Evolutionary conservation across 2,113 vertebrate species (phyloP).

Genomic region (Laterallus jamaicensis): DNA sequence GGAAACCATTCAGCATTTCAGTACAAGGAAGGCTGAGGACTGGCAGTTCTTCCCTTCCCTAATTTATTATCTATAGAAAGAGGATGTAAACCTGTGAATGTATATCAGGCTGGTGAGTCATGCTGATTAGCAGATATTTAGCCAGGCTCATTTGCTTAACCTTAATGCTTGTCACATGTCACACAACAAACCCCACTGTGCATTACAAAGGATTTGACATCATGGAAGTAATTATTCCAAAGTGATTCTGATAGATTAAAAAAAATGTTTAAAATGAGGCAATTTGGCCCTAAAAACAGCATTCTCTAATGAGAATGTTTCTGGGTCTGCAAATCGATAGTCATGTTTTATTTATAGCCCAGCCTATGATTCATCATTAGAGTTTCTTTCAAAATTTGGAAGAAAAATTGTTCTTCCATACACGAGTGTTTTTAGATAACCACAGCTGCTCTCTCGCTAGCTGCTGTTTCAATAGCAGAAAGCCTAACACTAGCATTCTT

Average conservation of each 20-base stretch:
- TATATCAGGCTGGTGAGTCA: slow-evolving; percentile 43
- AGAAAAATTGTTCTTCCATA: slow-evolving; percentile 65
- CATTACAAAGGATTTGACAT: slow-evolving; percentile 60
- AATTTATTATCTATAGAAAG: slow-evolving; percentile 11
- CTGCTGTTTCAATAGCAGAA: slow-evolving; percentile 66
- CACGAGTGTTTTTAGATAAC: slow-evolving; percentile 60
- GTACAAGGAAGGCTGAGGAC: background rate
- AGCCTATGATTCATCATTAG: slow-evolving; percentile 75
- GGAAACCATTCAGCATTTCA: background rate
- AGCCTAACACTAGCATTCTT: slow-evolving; percentile 65
- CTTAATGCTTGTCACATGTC: slow-evolving; percentile 3
- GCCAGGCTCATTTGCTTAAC: slow-evolving; percentile 28
- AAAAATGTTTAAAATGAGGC: slow-evolving; percentile 58
- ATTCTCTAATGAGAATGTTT: slow-evolving; percentile 75
- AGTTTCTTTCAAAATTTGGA: slow-evolving; percentile 77
- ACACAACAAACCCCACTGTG: slow-evolving; percentile 28
- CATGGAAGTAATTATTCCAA: slow-evolving; percentile 70
- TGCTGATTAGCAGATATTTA: slow-evolving; percentile 40
- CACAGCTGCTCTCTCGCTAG: slow-evolving; percentile 71
- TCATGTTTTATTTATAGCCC: slow-evolving; percentile 79
- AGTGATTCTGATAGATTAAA: slow-evolving; percentile 55
- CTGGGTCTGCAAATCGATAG: slow-evolving; percentile 68
- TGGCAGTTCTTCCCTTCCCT: background rate
- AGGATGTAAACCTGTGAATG: slow-evolving; percentile 7
- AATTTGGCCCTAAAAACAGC: slow-evolving; percentile 69